These are phyloP conservation scores for Oscheius sp. DNA, from an alignment of 2,888 invertebrate species.

Conservation along the genomic window DNA sequence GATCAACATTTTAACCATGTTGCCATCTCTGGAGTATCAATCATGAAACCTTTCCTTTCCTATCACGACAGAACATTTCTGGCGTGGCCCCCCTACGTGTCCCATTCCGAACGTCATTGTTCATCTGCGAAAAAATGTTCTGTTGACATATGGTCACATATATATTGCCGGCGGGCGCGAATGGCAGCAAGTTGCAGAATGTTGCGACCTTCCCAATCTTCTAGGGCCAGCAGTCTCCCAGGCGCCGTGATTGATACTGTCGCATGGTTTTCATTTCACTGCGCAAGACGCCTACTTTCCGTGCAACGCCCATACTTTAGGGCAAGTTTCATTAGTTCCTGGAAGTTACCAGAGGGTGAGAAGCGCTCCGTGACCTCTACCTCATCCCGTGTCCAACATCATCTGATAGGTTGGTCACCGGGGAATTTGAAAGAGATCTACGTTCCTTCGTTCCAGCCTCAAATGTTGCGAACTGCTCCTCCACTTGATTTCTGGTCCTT, in stretches of 20 bases:
- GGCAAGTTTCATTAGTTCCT: too few relatives aligned
- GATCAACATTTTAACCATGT: too few relatives aligned
- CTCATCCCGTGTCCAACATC: constrained; percentile 4
- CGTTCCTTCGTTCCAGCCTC: not conserved
- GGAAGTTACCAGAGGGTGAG: not conserved
- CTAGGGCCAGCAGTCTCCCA: constrained; percentile 31
- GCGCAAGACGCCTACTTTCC: constrained; percentile 31
- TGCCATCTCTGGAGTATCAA: too few relatives aligned
- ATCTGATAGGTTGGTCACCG: constrained; percentile 22
- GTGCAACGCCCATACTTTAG: constrained; percentile 9
- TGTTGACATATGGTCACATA: too few relatives aligned
- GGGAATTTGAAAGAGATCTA: constrained; percentile 22
- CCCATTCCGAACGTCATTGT: too few relatives aligned
- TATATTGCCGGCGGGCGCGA: too few relatives aligned
- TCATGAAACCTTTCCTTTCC: too few relatives aligned
- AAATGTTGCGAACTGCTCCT: not conserved
- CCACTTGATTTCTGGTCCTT: not conserved
- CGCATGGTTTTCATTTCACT: constrained; percentile 38
- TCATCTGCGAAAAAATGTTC: too few relatives aligned
- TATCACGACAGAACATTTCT: too few relatives aligned
- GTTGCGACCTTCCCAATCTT: constrained; percentile 30
- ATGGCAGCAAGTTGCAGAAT: not conserved
- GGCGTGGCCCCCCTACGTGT: too few relatives aligned
- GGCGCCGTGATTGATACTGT: constrained; percentile 38
- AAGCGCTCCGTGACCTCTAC: not conserved